A percentile compares a stretch with the other conserved stretches of the same genome.
These are phyloP conservation scores for Typhlichthys eigenmanni DNA, from an alignment of 2,797 vertebrate species.

Conservation along the genomic window DNA sequence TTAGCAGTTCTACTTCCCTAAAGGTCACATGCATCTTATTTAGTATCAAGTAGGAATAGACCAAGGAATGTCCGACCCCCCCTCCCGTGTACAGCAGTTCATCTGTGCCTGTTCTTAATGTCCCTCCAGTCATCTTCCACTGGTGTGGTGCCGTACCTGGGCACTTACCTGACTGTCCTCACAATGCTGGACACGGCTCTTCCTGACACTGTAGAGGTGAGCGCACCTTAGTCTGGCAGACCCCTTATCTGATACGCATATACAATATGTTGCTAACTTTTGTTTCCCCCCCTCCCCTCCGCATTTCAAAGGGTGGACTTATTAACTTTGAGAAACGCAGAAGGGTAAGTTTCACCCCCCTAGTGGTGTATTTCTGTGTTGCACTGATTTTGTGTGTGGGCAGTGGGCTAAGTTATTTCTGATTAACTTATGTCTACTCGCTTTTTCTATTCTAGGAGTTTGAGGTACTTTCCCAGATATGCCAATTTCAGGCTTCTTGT, in stretches of 20 bases:
- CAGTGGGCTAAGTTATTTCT: neutral
- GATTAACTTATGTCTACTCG: neutral
- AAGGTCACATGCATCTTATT: conserved; percentile 20
- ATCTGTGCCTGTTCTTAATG: conserved; percentile 5
- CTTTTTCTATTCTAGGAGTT: conserved; percentile 77
- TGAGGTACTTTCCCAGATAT: conserved; percentile 85
- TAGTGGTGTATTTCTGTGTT: conserved; percentile 25
- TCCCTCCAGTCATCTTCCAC: conserved; percentile 50
- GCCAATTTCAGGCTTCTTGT: conserved; percentile 84
- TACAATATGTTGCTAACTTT: neutral
- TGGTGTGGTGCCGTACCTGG: conserved; percentile 86
- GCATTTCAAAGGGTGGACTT: conserved; percentile 76
- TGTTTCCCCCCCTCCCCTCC: neutral
- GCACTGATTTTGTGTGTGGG: too few relatives aligned
- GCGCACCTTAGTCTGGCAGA: neutral
- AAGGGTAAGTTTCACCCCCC: conserved; percentile 76
- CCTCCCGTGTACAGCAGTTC: neutral
- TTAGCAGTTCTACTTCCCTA: conserved; percentile 43
- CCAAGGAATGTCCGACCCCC: neutral
- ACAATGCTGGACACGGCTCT: conserved; percentile 91
- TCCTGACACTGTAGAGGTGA: conserved; percentile 82
- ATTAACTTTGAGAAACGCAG: conserved; percentile 92
- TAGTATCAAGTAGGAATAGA: conserved; percentile 9
- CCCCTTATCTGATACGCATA: neutral
- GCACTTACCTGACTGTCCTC: conserved; percentile 88